A percentile compares a stretch with the other conserved stretches of the same genome.
Conservation (phyloP, 2,113 vertebrate species). For the Sitta europaea region DNA sequence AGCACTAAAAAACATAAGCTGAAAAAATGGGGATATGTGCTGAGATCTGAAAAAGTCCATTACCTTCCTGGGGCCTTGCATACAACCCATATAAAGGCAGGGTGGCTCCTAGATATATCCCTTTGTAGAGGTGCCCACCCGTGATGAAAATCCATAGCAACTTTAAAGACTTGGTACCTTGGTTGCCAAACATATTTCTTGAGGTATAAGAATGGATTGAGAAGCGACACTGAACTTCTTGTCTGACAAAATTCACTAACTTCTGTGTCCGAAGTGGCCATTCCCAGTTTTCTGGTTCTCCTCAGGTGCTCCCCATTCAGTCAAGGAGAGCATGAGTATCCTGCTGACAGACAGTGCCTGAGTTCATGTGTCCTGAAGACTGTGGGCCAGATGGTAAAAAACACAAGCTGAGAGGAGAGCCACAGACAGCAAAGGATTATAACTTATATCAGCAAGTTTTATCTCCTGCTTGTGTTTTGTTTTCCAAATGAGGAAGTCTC, state of each 20-base stretch:
- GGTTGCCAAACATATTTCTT: neutral
- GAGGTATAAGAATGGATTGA: neutral
- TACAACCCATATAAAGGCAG: neutral
- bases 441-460: slow-evolving; percentile 39
- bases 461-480: slow-evolving; percentile 30
- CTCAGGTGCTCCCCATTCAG: neutral
- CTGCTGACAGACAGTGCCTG: neutral
- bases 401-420: slow-evolving; percentile 16
- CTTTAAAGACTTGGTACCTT: neutral
- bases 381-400: slow-evolving; percentile 35
- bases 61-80: neutral
- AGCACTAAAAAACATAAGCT: neutral
- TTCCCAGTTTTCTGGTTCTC: neutral
- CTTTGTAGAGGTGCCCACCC: neutral
- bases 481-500: slow-evolving; percentile 42
- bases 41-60: neutral
- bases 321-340: accelerated
- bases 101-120: neutral
- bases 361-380: neutral
- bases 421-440: slow-evolving; percentile 9
- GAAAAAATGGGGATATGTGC: neutral
- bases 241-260: neutral
- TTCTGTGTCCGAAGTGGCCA: neutral
- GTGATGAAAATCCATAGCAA: neutral
- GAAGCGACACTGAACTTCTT: neutral